phyloP scores from a whole-genome alignment of 2,113 vertebrate genomes.

The Tretioscincus oriximinensis region DNA sequence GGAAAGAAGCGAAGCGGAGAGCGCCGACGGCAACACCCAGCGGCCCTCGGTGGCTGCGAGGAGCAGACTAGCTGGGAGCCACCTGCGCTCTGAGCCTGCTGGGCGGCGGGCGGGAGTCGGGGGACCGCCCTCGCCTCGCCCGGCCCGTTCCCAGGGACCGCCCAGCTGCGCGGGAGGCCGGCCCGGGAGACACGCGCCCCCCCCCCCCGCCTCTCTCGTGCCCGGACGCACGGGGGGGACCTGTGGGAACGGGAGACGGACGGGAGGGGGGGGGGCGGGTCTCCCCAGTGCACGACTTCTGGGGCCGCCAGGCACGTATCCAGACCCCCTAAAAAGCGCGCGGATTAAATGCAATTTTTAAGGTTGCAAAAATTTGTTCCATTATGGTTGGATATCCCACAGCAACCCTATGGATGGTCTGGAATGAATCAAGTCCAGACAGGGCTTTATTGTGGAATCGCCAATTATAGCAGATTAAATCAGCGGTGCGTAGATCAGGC shows the following conservation, averaged over 20 bases:
- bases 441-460: too few relatives aligned
- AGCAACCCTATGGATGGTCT: too few relatives aligned
- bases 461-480: too few relatives aligned
- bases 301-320: too few relatives aligned
- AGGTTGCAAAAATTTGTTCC: too few relatives aligned
- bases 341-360: too few relatives aligned
- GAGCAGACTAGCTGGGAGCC: not conserved
- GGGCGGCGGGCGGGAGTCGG: not conserved
- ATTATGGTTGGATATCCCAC: too few relatives aligned
- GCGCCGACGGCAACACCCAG: not conserved
- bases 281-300: not conserved
- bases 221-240: not conserved
- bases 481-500: too few relatives aligned
- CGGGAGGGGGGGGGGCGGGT: too few relatives aligned
- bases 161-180: not conserved
- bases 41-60: not conserved
- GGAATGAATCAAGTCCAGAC: too few relatives aligned
- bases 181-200: not conserved
- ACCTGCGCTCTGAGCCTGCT: slow-evolving; percentile 7
- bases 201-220: not conserved
- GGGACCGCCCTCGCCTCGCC: too few relatives aligned
- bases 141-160: not conserved
- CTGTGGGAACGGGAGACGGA: not conserved
- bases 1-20: not conserved
- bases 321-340: too few relatives aligned